These are phyloP conservation scores for Ridgeia piscesae DNA, from an alignment of 1,140 invertebrate species.

Conservation along the genomic window DNA sequence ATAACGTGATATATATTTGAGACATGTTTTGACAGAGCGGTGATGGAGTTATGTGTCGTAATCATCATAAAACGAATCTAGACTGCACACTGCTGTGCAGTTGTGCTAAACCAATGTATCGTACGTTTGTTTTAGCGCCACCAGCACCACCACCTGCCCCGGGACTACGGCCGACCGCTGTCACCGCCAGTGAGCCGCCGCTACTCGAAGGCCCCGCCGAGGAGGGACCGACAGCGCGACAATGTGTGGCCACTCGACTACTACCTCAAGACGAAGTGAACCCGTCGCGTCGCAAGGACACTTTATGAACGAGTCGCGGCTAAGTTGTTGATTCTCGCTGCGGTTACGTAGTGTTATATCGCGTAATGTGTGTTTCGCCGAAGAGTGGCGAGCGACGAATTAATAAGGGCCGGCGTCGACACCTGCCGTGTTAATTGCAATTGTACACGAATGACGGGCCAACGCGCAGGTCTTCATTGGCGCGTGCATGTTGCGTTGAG, in stretches of 20 bases:
- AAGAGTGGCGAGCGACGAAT: background rate
- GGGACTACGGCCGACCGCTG: background rate
- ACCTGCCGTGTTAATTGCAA: no score
- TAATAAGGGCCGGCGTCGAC: background rate
- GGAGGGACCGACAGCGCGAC: background rate
- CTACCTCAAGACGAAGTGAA: background rate
- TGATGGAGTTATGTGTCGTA: no score
- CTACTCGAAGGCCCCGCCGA: background rate
- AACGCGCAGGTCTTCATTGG: no score
- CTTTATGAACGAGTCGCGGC: background rate
- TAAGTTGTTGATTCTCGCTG: background rate
- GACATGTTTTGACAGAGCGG: no score
- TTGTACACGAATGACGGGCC: no score
- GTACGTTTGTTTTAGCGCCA: background rate
- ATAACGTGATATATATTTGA: no score
- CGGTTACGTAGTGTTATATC: background rate
- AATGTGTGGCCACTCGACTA: background rate
- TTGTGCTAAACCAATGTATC: background rate
- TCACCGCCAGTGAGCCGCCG: background rate
- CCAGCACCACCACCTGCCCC: background rate
- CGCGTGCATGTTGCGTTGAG: no score
- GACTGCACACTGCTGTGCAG: background rate
- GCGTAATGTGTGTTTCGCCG: background rate
- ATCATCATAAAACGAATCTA: no score
- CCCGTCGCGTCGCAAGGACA: background rate